Percentiles rank a stretch among this genome's conserved stretches.
phyloP scores from a whole-genome alignment of 2,113 vertebrate genomes.

The Pica pica region DNA sequence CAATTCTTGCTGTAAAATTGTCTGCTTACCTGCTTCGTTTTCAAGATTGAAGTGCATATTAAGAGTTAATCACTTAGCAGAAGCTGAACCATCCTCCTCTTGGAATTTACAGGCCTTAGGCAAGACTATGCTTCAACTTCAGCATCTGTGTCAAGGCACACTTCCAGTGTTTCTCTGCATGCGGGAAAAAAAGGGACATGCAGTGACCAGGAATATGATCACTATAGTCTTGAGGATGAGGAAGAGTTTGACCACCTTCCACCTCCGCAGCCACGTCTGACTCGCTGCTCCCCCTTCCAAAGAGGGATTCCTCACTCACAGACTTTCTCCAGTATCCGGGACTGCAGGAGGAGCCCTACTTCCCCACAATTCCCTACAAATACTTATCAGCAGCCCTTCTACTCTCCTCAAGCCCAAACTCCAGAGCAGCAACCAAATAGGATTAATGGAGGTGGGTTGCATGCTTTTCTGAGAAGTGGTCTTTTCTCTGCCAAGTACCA shows the following conservation, averaged over 20 bases:
- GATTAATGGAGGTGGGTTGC: conserved; percentile 80
- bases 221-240: conserved; percentile 89
- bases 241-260: conserved; percentile 92
- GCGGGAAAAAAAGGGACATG: conserved; percentile 76
- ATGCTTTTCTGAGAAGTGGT: not conserved
- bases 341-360: conserved; percentile 85
- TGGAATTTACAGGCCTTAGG: conserved; percentile 81
- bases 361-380: conserved; percentile 84
- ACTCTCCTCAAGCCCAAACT: conserved; percentile 77
- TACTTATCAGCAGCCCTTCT: conserved; percentile 79
- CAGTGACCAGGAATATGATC: conserved; percentile 83
- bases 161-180: conserved; percentile 83
- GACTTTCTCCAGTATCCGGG: conserved; percentile 93
- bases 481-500: not conserved
- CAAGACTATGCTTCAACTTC: conserved; percentile 96
- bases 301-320: conserved; percentile 90
- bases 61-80: not conserved
- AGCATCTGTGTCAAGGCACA: conserved; percentile 83
- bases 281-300: conserved; percentile 85
- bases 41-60: not conserved
- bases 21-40: not conserved
- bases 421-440: conserved; percentile 81
- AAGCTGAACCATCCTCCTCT: not conserved
- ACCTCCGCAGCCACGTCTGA: conserved; percentile 89
- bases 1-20: not conserved